Evolutionary conservation across 2,888 invertebrate genomes (phyloP).

Genomic region (Asteroscopus sphinx): DNA sequence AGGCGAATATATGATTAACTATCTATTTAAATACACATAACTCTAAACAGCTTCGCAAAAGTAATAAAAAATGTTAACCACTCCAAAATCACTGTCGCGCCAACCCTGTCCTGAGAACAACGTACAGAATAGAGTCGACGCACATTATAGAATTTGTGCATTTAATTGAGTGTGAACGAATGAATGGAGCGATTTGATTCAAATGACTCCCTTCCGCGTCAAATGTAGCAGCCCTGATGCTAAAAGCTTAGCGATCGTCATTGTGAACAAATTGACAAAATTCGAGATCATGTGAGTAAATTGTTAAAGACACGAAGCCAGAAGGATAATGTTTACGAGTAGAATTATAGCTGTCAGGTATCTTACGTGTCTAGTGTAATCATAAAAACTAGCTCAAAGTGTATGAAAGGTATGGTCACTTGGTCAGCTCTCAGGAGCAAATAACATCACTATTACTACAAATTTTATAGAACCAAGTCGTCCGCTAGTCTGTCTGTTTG

Average conservation of each 20-base stretch:
- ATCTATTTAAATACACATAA: too few species aligned
- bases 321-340: too few species aligned
- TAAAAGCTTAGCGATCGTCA: conserved; percentile 50
- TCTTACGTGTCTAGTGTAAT: neutral
- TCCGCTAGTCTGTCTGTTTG: too few species aligned
- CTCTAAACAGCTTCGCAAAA: too few species aligned
- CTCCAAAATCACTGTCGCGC: neutral
- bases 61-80: neutral
- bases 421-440: too few species aligned
- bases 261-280: conserved; percentile 52
- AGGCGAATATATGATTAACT: too few species aligned
- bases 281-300: conserved; percentile 37
- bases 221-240: conserved; percentile 55
- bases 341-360: neutral
- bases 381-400: neutral
- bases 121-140: conserved; percentile 41
- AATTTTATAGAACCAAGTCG: too few species aligned
- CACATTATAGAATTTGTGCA: conserved; percentile 70
- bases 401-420: too few species aligned
- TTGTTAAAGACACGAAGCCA: neutral
- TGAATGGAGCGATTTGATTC: conserved; percentile 70
- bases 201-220: conserved; percentile 63
- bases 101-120: conserved; percentile 46
- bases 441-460: too few species aligned
- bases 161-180: conserved; percentile 80